phyloP scores from a whole-genome alignment of 2,797 vertebrate species.

The Crotalus adamanteus region DNA sequence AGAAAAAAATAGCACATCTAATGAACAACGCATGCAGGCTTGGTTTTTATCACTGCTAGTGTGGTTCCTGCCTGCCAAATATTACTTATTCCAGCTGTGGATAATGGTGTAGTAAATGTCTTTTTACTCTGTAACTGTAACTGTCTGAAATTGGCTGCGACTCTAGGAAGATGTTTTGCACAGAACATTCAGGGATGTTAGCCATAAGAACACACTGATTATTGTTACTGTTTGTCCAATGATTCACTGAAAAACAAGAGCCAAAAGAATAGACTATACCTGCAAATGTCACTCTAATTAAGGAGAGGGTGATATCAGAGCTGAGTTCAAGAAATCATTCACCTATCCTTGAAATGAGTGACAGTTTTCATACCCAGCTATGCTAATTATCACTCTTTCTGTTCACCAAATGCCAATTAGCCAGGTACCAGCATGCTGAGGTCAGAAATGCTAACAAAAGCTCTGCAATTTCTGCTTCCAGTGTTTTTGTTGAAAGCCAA shows the following conservation, averaged over 20 bases:
- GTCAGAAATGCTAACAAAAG: background rate
- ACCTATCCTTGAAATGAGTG: background rate
- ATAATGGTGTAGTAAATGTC: background rate
- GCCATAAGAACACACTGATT: background rate
- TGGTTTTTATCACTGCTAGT: background rate
- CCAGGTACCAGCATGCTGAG: background rate
- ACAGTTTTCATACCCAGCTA: background rate
- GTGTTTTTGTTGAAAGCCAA: background rate
- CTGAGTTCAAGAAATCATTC: background rate
- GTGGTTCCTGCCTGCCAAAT: background rate
- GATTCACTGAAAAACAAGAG: too few species aligned
- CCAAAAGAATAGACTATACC: background rate
- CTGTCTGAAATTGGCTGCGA: background rate
- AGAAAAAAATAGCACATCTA: background rate
- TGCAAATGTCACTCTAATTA: background rate
- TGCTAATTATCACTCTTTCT: constrained; percentile 14
- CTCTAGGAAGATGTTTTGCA: background rate
- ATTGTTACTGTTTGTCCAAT: background rate
- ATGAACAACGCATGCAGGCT: background rate
- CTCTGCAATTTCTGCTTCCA: background rate
- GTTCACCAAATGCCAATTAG: background rate
- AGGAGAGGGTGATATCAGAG: background rate
- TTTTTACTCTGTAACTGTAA: background rate
- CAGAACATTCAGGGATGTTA: background rate
- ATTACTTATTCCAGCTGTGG: background rate